Percentiles rank a stretch among this genome's conserved stretches.
phyloP scores from a whole-genome alignment of 2,888 invertebrate species.

The Lasioglossum morio region DNA sequence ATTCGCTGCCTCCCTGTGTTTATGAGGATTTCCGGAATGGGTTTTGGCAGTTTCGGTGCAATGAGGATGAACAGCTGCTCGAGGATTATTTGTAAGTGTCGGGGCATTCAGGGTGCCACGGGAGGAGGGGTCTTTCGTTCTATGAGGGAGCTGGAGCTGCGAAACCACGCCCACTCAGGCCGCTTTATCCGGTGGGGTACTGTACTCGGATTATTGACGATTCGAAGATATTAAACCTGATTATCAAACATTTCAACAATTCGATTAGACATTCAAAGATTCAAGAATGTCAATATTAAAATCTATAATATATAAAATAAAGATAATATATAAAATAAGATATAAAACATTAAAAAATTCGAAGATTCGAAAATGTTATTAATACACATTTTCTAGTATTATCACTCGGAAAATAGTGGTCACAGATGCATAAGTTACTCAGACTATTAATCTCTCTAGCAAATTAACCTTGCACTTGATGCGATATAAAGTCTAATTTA shows the following conservation, averaged over 20 bases:
- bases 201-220: neutral
- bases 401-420: too few relatives aligned
- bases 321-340: too few relatives aligned
- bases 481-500: neutral
- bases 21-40: conserved; percentile 47
- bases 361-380: too few relatives aligned
- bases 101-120: neutral
- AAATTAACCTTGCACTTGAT: neutral
- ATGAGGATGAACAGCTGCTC: conserved; percentile 70
- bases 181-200: neutral
- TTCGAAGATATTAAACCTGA: too few relatives aligned
- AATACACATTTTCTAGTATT: too few relatives aligned
- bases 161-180: neutral
- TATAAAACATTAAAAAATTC: too few relatives aligned
- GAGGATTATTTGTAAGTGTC: conserved; percentile 80
- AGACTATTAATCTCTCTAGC: neutral
- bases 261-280: too few relatives aligned
- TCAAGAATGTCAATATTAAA: too few relatives aligned
- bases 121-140: neutral
- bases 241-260: too few relatives aligned
- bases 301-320: too few relatives aligned
- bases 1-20: conserved; percentile 57
- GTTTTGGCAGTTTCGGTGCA: conserved; percentile 26
- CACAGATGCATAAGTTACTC: too few relatives aligned
- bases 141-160: neutral